These are phyloP conservation scores for Octodonta nipae DNA, from an alignment of 2,888 invertebrate genomes.

Conservation along the genomic window DNA sequence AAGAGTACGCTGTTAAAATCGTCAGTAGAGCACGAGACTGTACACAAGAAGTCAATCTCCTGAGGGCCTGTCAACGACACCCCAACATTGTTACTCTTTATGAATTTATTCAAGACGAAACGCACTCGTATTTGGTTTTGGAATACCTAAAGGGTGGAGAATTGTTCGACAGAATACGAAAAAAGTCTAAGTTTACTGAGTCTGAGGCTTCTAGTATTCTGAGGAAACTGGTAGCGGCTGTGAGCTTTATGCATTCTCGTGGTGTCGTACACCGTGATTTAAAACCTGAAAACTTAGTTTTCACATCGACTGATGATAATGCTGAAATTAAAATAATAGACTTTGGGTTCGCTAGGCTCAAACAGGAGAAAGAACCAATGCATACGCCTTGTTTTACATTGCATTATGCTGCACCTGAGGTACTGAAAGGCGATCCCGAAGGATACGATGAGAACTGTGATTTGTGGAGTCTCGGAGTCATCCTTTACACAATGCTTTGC, in stretches of 20 bases:
- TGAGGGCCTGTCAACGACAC: constrained; percentile 78
- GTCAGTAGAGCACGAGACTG: constrained; percentile 53
- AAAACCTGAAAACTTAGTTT: constrained; percentile 79
- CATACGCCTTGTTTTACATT: constrained; percentile 87
- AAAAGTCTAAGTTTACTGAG: constrained; percentile 60
- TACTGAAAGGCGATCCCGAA: constrained; percentile 48
- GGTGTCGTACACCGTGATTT: constrained; percentile 85
- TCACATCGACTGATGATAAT: constrained; percentile 41
- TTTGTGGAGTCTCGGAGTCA: constrained; percentile 90
- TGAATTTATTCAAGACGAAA: constrained; percentile 70
- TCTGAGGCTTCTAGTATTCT: constrained; percentile 65
- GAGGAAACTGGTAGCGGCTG: constrained; percentile 68
- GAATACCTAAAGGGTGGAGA: constrained; percentile 79
- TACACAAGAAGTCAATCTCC: constrained; percentile 59
- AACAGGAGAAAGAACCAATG: constrained; percentile 46
- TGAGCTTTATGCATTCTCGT: constrained; percentile 70
- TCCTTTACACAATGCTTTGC: constrained; percentile 58
- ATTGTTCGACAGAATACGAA: constrained; percentile 52
- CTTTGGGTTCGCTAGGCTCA: constrained; percentile 86
- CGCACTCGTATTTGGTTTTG: constrained; percentile 77
- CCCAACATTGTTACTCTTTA: constrained; percentile 72
- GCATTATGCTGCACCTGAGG: constrained; percentile 92
- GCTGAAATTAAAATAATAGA: constrained; percentile 76
- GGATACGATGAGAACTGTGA: constrained; percentile 90
- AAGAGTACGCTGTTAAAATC: constrained; percentile 81